Conservation (phyloP, 1,140 invertebrate species). For the Subanguina moxae region DNA sequence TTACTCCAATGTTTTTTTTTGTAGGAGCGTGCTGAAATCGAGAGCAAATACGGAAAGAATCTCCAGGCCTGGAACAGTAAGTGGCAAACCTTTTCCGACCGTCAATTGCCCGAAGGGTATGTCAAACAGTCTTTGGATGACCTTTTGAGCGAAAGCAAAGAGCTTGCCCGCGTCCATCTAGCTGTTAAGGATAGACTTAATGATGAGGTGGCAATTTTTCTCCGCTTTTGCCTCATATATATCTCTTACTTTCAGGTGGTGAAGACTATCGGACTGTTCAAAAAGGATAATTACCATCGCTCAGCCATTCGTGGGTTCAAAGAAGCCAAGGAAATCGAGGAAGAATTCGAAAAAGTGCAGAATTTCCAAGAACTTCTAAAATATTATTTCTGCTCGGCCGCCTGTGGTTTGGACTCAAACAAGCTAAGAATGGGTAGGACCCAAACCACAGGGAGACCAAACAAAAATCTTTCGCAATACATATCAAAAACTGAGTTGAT, state of each 20-base stretch:
- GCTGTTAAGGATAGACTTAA: slow-evolving; percentile 46
- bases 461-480: too few relatives aligned
- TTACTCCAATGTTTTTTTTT: too few relatives aligned
- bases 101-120: slow-evolving; percentile 10
- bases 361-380: too few relatives aligned
- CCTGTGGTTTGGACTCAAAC: too few relatives aligned
- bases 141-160: slow-evolving; percentile 44
- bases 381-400: too few relatives aligned
- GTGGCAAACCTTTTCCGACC: slow-evolving; percentile 45
- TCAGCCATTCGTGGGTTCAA: slow-evolving; percentile 53
- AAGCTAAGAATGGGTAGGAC: too few relatives aligned
- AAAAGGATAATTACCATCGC: slow-evolving; percentile 55
- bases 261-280: slow-evolving; percentile 50
- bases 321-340: slow-evolving; percentile 56
- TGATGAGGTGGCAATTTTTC: slow-evolving; percentile 34
- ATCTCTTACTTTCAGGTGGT: slow-evolving; percentile 40
- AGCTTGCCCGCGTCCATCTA: slow-evolving; percentile 43
- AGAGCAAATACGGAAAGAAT: slow-evolving; percentile 46
- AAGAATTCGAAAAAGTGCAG: slow-evolving; percentile 53
- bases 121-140: slow-evolving; percentile 28
- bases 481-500: too few relatives aligned
- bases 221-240: slow-evolving; percentile 2
- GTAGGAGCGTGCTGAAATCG: slow-evolving; percentile 48
- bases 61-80: slow-evolving; percentile 50
- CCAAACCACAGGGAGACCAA: too few relatives aligned